Conservation (phyloP, 2,888 invertebrate species). For the Mellilla xanthometata region DNA sequence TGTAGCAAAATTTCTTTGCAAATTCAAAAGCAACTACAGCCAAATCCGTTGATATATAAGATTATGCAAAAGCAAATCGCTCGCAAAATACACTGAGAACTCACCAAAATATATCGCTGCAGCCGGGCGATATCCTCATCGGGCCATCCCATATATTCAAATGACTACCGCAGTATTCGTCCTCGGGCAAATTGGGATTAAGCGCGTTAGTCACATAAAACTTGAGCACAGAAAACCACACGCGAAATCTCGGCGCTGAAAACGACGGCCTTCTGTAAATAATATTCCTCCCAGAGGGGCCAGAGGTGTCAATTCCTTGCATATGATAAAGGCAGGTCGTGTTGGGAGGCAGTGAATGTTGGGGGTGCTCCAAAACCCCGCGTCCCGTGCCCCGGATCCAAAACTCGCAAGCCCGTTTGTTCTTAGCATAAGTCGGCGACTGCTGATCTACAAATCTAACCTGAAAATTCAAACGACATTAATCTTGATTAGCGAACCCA, state of each 20-base stretch:
- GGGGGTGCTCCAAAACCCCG: constrained; percentile 91
- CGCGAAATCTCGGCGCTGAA: constrained; percentile 88
- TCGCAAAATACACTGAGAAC: constrained; percentile 42
- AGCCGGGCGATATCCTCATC: constrained; percentile 87
- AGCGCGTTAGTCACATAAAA: constrained; percentile 89
- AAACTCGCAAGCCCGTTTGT: constrained; percentile 92
- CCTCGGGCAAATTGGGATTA: constrained; percentile 85
- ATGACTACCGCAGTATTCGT: constrained; percentile 91
- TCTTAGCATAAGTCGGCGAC: constrained; percentile 92
- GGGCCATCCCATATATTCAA: constrained; percentile 95
- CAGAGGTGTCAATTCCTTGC: constrained; percentile 84
- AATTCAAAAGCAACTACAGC: constrained; percentile 4
- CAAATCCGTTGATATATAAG: constrained; percentile 22
- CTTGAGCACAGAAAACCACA: constrained; percentile 93
- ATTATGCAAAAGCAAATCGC: constrained; percentile 24
- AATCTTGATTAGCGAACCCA: constrained; percentile 7
- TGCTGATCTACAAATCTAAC: constrained; percentile 93
- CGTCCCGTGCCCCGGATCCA: constrained; percentile 91
- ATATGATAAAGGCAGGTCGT: constrained; percentile 95
- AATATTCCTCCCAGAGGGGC: constrained; percentile 81
- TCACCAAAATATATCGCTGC: constrained; percentile 92
- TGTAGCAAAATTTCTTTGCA: not conserved
- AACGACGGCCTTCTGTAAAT: constrained; percentile 81
- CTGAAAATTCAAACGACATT: constrained; percentile 65
- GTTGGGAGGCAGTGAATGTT: constrained; percentile 93